Evolutionary conservation across 2,888 invertebrate genomes (phyloP).

Genomic region (Xestia ashworthii): DNA sequence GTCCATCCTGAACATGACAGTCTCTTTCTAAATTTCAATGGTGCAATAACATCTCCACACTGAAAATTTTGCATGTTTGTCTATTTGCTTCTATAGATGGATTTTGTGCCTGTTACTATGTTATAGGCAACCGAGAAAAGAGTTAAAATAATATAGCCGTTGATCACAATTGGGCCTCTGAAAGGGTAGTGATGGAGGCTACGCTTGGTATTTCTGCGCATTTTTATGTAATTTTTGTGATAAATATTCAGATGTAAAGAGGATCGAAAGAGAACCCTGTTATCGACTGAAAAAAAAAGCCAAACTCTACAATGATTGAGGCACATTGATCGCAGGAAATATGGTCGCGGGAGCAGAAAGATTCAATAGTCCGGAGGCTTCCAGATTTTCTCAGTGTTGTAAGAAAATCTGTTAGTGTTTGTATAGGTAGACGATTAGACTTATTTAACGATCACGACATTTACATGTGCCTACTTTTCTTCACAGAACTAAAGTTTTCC

Average conservation of each 20-base stretch:
- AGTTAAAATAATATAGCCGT: neutral
- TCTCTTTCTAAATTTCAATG: neutral
- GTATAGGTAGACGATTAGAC: neutral
- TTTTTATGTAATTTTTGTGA: neutral
- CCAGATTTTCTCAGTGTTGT: too few species aligned
- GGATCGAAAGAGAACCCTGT: neutral
- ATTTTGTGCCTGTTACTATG: neutral
- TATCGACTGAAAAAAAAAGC: neutral
- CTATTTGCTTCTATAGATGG: neutral
- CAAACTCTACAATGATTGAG: neutral
- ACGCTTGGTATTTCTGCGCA: neutral
- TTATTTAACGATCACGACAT: neutral
- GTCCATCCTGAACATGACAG: too few species aligned
- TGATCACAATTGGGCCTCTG: neutral
- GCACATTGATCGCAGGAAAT: neutral
- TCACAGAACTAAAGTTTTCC: slow-evolving; percentile 2
- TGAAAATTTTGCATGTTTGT: slow-evolving; percentile 1
- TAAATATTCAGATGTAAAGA: neutral
- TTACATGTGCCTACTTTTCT: neutral
- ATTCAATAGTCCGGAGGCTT: neutral
- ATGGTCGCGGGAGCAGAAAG: neutral
- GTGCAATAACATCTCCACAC: neutral
- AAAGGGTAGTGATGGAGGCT: neutral
- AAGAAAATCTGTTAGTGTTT: neutral
- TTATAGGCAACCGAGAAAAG: neutral